Conservation (phyloP, 2,113 vertebrate species). For the Poecile atricapillus region DNA sequence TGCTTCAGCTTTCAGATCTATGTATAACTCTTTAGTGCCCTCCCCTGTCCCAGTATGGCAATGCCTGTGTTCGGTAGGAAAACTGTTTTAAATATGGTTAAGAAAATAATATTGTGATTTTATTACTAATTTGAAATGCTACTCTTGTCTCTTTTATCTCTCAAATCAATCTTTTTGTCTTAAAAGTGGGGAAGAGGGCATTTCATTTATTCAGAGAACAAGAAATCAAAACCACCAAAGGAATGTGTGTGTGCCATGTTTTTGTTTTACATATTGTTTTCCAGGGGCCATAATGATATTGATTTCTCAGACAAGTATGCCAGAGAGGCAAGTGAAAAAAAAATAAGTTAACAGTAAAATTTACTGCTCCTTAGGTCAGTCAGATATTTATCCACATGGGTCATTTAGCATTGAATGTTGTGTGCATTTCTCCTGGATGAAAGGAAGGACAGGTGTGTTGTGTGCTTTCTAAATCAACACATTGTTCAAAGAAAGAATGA, state of each 20-base stretch:
- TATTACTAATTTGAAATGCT: background rate
- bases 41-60: conserved; percentile 55
- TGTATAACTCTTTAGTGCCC: conserved; percentile 69
- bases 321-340: background rate
- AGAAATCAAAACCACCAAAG: background rate
- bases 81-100: background rate
- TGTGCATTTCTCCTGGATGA: background rate
- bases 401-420: background rate
- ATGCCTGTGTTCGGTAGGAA: background rate
- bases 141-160: background rate
- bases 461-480: background rate
- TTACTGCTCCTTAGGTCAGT: background rate
- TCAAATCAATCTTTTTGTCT: background rate
- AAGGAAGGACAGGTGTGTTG: background rate
- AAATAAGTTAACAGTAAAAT: background rate
- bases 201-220: background rate
- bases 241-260: fast-evolving
- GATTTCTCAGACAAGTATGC: background rate
- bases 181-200: background rate
- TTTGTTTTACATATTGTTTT: background rate
- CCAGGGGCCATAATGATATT: background rate
- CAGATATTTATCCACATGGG: background rate
- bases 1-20: background rate
- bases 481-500: background rate
- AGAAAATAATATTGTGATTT: background rate